These are phyloP conservation scores for Eristalis arbustorum DNA, from an alignment of 2,888 invertebrate species.

Conservation along the genomic window DNA sequence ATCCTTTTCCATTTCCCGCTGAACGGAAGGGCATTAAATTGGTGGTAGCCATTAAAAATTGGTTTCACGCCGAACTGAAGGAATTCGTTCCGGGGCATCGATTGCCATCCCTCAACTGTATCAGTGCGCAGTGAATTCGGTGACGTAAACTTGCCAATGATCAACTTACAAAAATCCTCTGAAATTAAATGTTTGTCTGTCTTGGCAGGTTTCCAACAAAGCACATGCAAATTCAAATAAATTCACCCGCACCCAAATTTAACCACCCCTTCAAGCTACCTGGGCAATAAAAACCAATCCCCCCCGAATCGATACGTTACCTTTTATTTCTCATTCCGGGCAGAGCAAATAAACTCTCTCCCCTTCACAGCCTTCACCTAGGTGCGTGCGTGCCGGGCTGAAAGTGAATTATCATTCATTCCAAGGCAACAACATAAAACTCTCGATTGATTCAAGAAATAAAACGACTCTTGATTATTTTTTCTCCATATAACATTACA, in stretches of 20 bases:
- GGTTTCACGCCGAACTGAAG: background rate
- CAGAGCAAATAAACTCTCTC: background rate
- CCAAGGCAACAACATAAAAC: background rate
- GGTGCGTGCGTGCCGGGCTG: background rate
- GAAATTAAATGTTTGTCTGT: background rate
- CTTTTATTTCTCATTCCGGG: background rate
- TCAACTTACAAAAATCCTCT: background rate
- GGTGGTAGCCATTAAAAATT: background rate
- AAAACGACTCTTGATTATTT: slow-evolving; percentile 53
- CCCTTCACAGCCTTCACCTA: background rate
- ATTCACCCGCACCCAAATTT: too few species aligned
- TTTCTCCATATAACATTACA: slow-evolving; percentile 79
- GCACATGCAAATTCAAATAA: background rate
- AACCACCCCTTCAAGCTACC: background rate
- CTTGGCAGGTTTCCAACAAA: background rate
- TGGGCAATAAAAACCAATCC: background rate
- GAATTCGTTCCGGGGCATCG: background rate
- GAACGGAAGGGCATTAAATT: background rate
- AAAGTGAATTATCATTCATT: background rate
- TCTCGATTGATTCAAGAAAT: slow-evolving; percentile 10
- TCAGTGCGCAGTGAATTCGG: background rate
- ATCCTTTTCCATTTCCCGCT: too few species aligned
- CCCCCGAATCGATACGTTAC: background rate
- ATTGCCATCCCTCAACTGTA: background rate
- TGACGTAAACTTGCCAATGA: background rate